phyloP scores from a whole-genome alignment of 1,140 invertebrate species.

The Coboldia fuscipes region DNA sequence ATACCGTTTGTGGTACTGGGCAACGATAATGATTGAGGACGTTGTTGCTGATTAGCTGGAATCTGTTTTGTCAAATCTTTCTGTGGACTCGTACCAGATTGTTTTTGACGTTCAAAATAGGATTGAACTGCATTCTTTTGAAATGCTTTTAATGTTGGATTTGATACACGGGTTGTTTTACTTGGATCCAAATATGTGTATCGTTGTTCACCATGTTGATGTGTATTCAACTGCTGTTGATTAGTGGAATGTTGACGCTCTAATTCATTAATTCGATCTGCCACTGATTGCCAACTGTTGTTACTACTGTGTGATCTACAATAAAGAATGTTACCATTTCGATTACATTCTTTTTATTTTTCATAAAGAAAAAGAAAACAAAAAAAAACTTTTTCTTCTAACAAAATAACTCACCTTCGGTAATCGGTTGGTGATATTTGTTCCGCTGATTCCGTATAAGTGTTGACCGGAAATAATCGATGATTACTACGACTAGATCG shows the following conservation, averaged over 20 bases:
- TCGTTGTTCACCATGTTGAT: conserved; percentile 13
- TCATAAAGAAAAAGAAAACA: neutral
- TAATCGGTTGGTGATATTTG: conserved; percentile 1
- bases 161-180: conserved; percentile 50
- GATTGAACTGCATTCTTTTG: conserved; percentile 71
- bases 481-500: conserved; percentile 14
- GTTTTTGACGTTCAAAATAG: conserved; percentile 59
- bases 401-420: neutral
- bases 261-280: conserved; percentile 50
- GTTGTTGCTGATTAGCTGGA: neutral
- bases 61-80: neutral
- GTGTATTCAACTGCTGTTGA: conserved; percentile 1
- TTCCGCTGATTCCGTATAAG: conserved; percentile 29
- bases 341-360: too few relatives aligned
- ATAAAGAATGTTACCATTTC: neutral
- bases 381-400: neutral
- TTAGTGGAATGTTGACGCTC: conserved; percentile 28
- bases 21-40: conserved; percentile 8
- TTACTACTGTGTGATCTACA: neutral
- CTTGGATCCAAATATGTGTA: conserved; percentile 52
- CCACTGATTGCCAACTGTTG: conserved; percentile 31
- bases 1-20: conserved; percentile 1
- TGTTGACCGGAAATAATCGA: conserved; percentile 32
- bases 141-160: conserved; percentile 61
- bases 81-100: neutral